Conservation (phyloP, 2,797 vertebrate genomes). For the Characodon lateralis region DNA sequence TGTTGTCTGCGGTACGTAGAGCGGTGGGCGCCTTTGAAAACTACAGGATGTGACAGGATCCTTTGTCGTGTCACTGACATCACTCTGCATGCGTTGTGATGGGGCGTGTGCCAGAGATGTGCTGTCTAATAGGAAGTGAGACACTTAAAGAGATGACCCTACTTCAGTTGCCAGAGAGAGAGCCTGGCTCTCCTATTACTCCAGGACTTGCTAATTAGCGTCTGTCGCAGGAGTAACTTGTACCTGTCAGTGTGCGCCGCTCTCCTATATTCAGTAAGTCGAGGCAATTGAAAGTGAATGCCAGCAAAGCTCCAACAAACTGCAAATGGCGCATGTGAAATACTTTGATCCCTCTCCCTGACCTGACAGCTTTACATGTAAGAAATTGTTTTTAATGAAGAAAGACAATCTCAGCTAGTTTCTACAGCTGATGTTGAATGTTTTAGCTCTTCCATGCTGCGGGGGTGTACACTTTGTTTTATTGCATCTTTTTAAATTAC, state of each 20-base stretch:
- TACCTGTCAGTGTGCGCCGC: conserved; percentile 76
- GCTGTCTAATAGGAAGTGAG: conserved; percentile 76
- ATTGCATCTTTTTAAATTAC: conserved; percentile 52
- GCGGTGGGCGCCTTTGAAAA: conserved; percentile 58
- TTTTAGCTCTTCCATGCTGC: conserved; percentile 44
- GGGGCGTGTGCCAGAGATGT: conserved; percentile 70
- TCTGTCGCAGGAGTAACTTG: conserved; percentile 79
- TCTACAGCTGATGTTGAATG: conserved; percentile 38
- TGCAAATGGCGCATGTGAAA: conserved; percentile 77
- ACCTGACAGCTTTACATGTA: conserved; percentile 70
- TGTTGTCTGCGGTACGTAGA: conserved; percentile 58
- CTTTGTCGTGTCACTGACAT: conserved; percentile 61
- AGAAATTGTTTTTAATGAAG: conserved; percentile 68
- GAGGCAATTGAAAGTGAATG: conserved; percentile 80
- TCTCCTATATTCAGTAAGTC: conserved; percentile 76
- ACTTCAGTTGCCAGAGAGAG: conserved; percentile 58
- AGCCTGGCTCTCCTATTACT: conserved; percentile 64
- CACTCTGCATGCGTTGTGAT: conserved; percentile 57
- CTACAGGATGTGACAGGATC: conserved; percentile 70
- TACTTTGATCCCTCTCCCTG: conserved; percentile 57
- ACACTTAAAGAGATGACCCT: conserved; percentile 77
- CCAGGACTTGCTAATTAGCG: conserved; percentile 78
- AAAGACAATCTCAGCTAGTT: conserved; percentile 41
- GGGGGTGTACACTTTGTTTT: conserved; percentile 43
- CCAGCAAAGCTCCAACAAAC: conserved; percentile 77